Percentiles rank a stretch among this genome's conserved stretches.
Conservation (phyloP, 2,888 invertebrate species). For the Phorcus lineatus region DNA sequence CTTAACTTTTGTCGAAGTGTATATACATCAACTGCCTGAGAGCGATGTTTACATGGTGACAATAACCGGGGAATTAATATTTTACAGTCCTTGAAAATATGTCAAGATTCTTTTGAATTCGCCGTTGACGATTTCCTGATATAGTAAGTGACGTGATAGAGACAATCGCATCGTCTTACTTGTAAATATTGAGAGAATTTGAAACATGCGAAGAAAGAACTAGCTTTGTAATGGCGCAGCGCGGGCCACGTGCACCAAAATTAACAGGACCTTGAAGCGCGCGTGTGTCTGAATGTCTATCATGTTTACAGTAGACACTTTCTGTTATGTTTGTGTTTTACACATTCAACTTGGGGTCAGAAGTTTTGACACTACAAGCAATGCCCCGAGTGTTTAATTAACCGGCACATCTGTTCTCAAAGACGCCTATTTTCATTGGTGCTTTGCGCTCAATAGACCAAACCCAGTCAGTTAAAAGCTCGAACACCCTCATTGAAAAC, state of each 20-base stretch:
- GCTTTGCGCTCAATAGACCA: background rate
- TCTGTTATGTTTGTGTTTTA: slow-evolving; percentile 19
- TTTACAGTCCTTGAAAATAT: too few relatives aligned
- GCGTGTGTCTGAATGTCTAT: slow-evolving; percentile 4
- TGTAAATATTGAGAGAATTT: slow-evolving; percentile 15
- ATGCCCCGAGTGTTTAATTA: slow-evolving; percentile 3
- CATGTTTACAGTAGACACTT: slow-evolving; percentile 5
- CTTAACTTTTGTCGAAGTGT: too few relatives aligned
- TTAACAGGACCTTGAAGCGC: background rate
- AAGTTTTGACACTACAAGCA: slow-evolving; percentile 15
- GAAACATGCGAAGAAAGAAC: background rate
- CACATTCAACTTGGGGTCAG: slow-evolving; percentile 6
- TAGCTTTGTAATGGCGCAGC: background rate
- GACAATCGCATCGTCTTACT: background rate
- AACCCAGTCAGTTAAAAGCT: too few relatives aligned
- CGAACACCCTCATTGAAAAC: too few relatives aligned
- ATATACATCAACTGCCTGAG: too few relatives aligned
- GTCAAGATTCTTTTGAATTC: too few relatives aligned
- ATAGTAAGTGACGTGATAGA: too few relatives aligned
- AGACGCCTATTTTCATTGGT: background rate
- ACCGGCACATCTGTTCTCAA: background rate
- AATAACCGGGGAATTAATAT: too few relatives aligned
- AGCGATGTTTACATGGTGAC: too few relatives aligned
- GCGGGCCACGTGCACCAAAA: slow-evolving; percentile 4
- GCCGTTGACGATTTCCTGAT: too few relatives aligned